These are phyloP conservation scores for Crotalus viridis DNA, from an alignment of 2,113 vertebrate species.

Conservation along the genomic window DNA sequence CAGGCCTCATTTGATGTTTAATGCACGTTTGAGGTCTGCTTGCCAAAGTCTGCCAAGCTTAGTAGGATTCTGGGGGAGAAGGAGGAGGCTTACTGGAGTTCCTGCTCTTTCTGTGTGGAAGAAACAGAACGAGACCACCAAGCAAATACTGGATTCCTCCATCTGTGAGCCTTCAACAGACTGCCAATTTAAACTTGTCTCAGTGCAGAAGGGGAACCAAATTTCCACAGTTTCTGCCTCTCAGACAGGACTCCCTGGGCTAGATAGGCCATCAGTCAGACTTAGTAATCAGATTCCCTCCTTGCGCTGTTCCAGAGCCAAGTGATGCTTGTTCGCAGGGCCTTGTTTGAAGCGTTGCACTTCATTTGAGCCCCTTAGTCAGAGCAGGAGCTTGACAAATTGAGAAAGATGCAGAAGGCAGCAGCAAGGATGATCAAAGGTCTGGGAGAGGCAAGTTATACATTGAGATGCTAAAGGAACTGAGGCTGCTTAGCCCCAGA, in stretches of 20 bases:
- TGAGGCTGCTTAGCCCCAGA: conserved; percentile 17
- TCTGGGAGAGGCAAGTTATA: conserved; percentile 16
- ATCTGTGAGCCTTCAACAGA: neutral
- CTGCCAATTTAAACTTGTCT: neutral
- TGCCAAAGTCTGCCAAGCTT: neutral
- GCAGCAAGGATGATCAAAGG: conserved; percentile 23
- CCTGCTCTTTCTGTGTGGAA: neutral
- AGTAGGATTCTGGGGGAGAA: neutral
- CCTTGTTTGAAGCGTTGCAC: neutral
- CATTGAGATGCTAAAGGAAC: conserved; percentile 8
- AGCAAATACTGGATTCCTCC: neutral
- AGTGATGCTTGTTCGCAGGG: neutral
- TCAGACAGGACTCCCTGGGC: neutral
- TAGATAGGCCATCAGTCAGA: neutral
- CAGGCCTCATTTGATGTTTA: neutral
- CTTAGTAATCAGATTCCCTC: neutral
- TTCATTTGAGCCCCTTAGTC: conserved; percentile 8
- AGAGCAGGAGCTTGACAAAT: conserved; percentile 15
- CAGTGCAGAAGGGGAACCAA: neutral
- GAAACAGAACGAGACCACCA: neutral
- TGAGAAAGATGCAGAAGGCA: conserved; percentile 4
- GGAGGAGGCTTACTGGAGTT: neutral
- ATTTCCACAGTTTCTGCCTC: neutral
- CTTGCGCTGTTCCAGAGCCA: neutral
- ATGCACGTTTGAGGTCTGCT: neutral